Percentiles rank a stretch among this genome's conserved stretches.
Conservation (phyloP, 2,888 invertebrate species). For the Parthenolecanium corni region DNA sequence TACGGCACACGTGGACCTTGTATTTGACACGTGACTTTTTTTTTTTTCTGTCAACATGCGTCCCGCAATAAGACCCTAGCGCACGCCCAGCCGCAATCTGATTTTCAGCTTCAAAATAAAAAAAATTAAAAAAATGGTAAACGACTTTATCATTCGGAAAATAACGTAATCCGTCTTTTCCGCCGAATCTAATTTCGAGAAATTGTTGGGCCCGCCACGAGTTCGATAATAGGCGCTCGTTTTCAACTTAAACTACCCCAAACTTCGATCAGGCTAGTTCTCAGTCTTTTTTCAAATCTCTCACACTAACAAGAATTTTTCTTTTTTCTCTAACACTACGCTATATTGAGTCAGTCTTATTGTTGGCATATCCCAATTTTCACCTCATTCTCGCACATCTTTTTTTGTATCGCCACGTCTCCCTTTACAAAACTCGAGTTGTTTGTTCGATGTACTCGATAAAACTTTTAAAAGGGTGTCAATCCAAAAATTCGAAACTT, state of each 20-base stretch:
- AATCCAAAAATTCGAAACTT: too few relatives aligned
- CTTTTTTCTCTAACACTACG: too few relatives aligned
- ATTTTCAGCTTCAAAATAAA: neutral
- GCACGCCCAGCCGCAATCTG: conserved; percentile 27
- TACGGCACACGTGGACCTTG: conserved; percentile 23
- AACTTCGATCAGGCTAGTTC: neutral
- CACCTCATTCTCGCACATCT: too few relatives aligned
- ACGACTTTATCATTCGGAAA: conserved; percentile 26
- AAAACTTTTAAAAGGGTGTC: too few relatives aligned
- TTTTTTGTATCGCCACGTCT: too few relatives aligned
- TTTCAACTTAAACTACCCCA: neutral
- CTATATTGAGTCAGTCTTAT: too few relatives aligned
- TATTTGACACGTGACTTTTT: conserved; percentile 23
- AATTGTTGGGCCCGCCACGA: neutral
- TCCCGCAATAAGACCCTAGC: conserved; percentile 28
- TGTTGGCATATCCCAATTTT: too few relatives aligned
- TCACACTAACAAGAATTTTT: too few relatives aligned
- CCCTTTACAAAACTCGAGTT: too few relatives aligned
- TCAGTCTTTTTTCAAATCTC: neutral
- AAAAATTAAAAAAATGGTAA: conserved; percentile 5
- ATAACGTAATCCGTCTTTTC: conserved; percentile 21
- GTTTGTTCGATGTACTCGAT: too few relatives aligned
- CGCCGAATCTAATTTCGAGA: conserved; percentile 21
- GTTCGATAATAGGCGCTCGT: neutral
- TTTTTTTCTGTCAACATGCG: conserved; percentile 23